Conservation (phyloP, 2,113 vertebrate species). For the Pollimyrus isidori region DNA sequence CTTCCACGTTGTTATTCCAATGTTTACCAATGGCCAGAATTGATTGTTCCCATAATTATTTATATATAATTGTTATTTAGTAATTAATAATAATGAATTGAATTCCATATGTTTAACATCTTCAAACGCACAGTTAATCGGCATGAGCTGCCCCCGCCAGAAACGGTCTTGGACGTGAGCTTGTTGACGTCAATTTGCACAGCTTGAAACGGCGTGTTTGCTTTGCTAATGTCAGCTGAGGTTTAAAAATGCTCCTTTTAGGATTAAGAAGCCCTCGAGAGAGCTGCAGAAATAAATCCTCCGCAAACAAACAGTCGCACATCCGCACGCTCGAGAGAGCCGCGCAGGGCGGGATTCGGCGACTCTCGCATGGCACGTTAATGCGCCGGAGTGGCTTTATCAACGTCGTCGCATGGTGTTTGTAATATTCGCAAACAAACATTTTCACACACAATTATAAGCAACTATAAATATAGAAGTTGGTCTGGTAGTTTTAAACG, state of each 20-base stretch:
- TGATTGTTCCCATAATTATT: neutral
- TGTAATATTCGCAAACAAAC: neutral
- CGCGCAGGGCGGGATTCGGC: neutral
- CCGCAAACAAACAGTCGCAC: conserved; percentile 26
- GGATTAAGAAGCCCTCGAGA: conserved; percentile 47
- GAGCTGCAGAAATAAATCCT: conserved; percentile 43
- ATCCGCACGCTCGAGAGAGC: conserved; percentile 25
- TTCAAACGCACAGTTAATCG: conserved; percentile 38
- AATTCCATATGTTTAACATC: neutral
- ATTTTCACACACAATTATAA: neutral
- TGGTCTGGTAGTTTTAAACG: neutral
- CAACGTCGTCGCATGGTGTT: neutral
- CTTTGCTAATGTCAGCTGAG: conserved; percentile 19
- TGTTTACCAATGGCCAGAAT: neutral
- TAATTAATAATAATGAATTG: neutral
- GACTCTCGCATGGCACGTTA: neutral
- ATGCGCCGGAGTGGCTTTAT: neutral
- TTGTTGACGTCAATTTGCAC: conserved; percentile 47
- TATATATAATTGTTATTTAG: neutral
- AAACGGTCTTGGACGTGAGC: neutral
- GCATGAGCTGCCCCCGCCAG: conserved; percentile 11
- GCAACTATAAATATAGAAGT: neutral
- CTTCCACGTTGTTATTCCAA: neutral
- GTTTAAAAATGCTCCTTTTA: conserved; percentile 47
- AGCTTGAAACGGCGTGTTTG: conserved; percentile 47